These are phyloP conservation scores for Trichacis sp. DNA, from an alignment of 2,888 invertebrate genomes.

Conservation along the genomic window DNA sequence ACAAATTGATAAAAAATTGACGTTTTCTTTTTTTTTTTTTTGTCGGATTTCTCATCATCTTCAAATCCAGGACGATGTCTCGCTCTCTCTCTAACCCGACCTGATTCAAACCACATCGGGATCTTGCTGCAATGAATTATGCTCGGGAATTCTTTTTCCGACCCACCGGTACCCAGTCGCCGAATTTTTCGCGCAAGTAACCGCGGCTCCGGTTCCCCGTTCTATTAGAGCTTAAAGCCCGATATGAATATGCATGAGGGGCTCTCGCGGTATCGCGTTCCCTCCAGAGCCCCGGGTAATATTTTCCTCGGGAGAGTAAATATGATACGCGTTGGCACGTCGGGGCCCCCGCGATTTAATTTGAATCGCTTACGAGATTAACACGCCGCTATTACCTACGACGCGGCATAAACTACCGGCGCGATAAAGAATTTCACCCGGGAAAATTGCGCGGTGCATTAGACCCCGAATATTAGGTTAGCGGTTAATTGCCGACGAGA, in stretches of 20 bases:
- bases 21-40: too few relatives aligned
- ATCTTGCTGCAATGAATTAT: too few relatives aligned
- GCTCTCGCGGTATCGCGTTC: slow-evolving; percentile 29
- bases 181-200: slow-evolving; percentile 10
- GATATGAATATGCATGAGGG: slow-evolving; percentile 43
- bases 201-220: slow-evolving; percentile 13
- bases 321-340: slow-evolving; percentile 24
- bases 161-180: too few relatives aligned
- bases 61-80: too few relatives aligned
- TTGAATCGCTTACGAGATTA: slow-evolving; percentile 20
- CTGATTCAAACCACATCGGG: too few relatives aligned
- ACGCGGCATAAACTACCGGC: not conserved
- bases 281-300: slow-evolving; percentile 15
- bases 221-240: slow-evolving; percentile 25
- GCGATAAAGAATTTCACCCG: slow-evolving; percentile 1
- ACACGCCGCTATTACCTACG: slow-evolving; percentile 3
- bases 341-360: slow-evolving; percentile 21
- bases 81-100: too few relatives aligned
- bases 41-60: too few relatives aligned
- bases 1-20: too few relatives aligned
- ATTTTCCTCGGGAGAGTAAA: slow-evolving; percentile 28
- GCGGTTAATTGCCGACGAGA: not conserved
- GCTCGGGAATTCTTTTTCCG: too few relatives aligned
- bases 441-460: not conserved
- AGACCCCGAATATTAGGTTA: not conserved